A percentile compares a stretch with the other conserved stretches of the same genome.
These are phyloP conservation scores for Phaenicophaeus curvirostris DNA, from an alignment of 2,797 vertebrate genomes.

Conservation along the genomic window DNA sequence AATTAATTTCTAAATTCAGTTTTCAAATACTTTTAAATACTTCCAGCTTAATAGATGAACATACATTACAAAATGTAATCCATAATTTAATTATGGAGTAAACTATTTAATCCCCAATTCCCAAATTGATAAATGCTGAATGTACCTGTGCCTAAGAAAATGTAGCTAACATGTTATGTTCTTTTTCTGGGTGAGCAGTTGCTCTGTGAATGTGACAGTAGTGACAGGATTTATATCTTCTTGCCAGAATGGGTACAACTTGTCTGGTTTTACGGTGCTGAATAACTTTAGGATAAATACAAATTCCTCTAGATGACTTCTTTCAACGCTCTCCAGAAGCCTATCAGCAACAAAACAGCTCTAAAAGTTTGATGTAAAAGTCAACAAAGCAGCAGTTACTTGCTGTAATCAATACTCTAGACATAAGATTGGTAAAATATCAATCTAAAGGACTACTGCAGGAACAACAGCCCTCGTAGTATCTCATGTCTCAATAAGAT, in stretches of 20 bases:
- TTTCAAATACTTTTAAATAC: not conserved
- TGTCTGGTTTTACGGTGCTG: not conserved
- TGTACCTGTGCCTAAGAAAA: not conserved
- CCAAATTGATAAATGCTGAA: not conserved
- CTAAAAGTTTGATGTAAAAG: not conserved
- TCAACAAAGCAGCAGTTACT: not conserved
- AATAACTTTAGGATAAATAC: not conserved
- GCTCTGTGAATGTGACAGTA: not conserved
- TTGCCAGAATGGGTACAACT: fast-evolving
- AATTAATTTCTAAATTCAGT: not conserved
- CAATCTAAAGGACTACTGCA: not conserved
- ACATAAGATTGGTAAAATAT: not conserved
- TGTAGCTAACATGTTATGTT: not conserved
- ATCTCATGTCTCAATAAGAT: not conserved
- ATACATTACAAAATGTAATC: not conserved
- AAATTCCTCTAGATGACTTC: not conserved
- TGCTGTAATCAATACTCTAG: fast-evolving
- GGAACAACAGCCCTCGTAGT: not conserved
- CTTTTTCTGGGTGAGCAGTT: not conserved
- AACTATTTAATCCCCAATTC: not conserved
- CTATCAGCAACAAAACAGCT: not conserved
- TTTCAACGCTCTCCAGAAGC: not conserved
- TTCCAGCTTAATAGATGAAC: not conserved
- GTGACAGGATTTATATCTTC: not conserved
- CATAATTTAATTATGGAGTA: not conserved